A percentile compares a stretch with the other conserved stretches of the same genome.
Evolutionary conservation across 1,140 invertebrate genomes (phyloP).

Genomic region (Ceratitis capitata): DNA sequence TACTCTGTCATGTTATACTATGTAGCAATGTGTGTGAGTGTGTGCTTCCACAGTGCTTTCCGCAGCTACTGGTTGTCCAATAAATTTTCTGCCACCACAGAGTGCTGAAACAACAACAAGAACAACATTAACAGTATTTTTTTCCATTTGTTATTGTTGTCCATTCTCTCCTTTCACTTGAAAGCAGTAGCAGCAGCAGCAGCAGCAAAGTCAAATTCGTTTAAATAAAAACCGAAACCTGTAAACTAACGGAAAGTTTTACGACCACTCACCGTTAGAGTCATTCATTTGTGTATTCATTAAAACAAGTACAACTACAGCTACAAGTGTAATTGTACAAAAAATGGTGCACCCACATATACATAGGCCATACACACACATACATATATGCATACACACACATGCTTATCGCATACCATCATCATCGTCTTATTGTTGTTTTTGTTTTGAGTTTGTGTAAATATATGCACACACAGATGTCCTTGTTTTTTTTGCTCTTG

Average conservation of each 20-base stretch:
- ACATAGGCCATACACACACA: background rate
- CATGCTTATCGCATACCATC: background rate
- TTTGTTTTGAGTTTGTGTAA: background rate
- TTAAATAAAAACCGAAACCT: slow-evolving; percentile 13
- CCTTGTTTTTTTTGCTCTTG: background rate
- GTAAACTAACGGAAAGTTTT: background rate
- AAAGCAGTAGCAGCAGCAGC: background rate
- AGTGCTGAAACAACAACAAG: background rate
- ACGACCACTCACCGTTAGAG: background rate
- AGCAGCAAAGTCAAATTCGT: slow-evolving; percentile 6
- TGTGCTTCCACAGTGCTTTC: background rate
- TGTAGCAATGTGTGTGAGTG: no score
- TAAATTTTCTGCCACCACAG: background rate
- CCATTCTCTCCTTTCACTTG: no score
- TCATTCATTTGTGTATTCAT: background rate
- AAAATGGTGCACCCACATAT: background rate
- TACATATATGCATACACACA: background rate
- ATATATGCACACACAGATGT: no score
- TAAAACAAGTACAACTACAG: background rate
- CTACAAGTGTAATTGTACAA: background rate
- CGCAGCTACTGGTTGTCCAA: background rate
- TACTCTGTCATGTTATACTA: no score
- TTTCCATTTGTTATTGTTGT: no score
- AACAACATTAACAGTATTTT: no score
- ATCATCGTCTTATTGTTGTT: background rate